These are phyloP conservation scores for Mycalesis mineus DNA, from an alignment of 2,888 invertebrate genomes.

Conservation along the genomic window DNA sequence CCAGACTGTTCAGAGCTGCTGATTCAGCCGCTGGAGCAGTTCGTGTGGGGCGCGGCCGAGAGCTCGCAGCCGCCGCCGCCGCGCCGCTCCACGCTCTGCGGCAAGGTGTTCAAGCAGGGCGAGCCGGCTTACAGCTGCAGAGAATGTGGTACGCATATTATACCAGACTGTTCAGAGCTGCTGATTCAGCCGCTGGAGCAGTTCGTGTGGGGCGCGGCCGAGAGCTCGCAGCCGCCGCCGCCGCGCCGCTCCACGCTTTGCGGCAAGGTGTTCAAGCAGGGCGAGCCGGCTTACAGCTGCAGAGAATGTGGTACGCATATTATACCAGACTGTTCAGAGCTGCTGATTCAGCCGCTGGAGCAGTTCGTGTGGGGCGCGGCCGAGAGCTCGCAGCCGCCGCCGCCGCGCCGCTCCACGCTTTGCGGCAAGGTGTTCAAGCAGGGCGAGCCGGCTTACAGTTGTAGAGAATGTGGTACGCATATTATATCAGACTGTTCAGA, in stretches of 20 bases:
- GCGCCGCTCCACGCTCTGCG: slow-evolving; percentile 86
- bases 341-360: slow-evolving; percentile 86
- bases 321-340: slow-evolving; percentile 49
- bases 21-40: slow-evolving; percentile 87
- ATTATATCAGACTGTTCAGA: too few species aligned
- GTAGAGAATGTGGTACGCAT: slow-evolving; percentile 91
- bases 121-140: slow-evolving; percentile 99
- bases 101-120: slow-evolving; percentile 95
- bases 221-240: slow-evolving; percentile 81
- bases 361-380: slow-evolving; percentile 88
- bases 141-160: slow-evolving; percentile 85
- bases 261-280: slow-evolving; percentile 96
- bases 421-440: slow-evolving; percentile 97
- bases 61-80: slow-evolving; percentile 83
- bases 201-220: slow-evolving; percentile 86
- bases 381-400: slow-evolving; percentile 81
- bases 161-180: slow-evolving; percentile 58
- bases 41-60: slow-evolving; percentile 85
- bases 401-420: slow-evolving; percentile 82
- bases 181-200: slow-evolving; percentile 87
- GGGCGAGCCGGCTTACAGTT: slow-evolving; percentile 98
- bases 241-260: slow-evolving; percentile 86
- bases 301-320: slow-evolving; percentile 88
- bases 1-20: slow-evolving; percentile 73
- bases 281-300: slow-evolving; percentile 98